Evolutionary conservation across 1,140 invertebrate species (phyloP).

Genomic region (Apocrypta bakeri): DNA sequence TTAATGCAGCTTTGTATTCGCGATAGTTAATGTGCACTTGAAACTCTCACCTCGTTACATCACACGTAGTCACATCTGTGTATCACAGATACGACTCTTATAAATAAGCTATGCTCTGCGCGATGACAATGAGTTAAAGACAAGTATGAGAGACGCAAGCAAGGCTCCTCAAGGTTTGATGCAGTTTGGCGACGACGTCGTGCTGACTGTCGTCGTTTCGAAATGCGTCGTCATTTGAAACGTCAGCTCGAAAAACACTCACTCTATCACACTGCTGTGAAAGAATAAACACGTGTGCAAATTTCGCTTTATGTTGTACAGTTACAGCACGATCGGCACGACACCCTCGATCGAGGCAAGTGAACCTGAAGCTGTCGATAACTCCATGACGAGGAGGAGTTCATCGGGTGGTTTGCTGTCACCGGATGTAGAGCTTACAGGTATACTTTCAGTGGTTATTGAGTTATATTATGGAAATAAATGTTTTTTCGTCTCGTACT

Average conservation of each 20-base stretch:
- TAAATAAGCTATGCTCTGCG: not conserved
- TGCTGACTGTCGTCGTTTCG: not conserved
- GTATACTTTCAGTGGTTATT: constrained; percentile 49
- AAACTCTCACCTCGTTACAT: constrained; percentile 9
- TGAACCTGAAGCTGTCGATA: constrained; percentile 77
- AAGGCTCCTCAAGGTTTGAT: not conserved
- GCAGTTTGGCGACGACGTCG: not conserved
- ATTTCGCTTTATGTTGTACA: constrained; percentile 33
- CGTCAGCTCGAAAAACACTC: constrained; percentile 3
- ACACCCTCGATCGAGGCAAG: constrained; percentile 82
- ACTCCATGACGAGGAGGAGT: constrained; percentile 80
- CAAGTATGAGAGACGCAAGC: too few species aligned
- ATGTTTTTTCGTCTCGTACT: not conserved
- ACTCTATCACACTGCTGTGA: not conserved
- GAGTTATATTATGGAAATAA: not conserved
- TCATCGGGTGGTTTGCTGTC: constrained; percentile 87
- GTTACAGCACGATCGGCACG: constrained; percentile 76
- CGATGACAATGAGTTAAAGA: not conserved
- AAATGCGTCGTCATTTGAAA: not conserved
- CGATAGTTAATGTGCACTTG: not conserved
- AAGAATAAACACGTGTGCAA: constrained; percentile 29
- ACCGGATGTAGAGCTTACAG: constrained; percentile 80
- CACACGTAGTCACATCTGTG: not conserved
- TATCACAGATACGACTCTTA: not conserved
- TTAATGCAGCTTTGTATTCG: not conserved